Base-by-base conservation (phyloP, 1,140 invertebrate genomes). In the Procambarus clarkii region DNA sequence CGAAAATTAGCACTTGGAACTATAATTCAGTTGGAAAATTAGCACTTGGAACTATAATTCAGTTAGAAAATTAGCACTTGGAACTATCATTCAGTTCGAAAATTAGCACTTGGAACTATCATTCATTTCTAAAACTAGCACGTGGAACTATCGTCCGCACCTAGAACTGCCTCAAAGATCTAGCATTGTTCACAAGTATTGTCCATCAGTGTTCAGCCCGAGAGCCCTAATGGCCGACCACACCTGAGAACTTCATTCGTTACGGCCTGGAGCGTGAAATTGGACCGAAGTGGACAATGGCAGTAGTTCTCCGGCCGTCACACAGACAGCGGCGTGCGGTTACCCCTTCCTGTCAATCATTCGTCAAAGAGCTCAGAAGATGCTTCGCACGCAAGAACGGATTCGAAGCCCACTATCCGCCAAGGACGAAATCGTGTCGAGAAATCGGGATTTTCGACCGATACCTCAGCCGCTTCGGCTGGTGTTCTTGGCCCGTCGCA, bases 201-300 rank as follows among this genome's bases (percentile, higher is more conserved):
- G 4, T 13, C 54, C 54, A 58, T 4, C 54, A 58, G 4, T 58
- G 54, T 58, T 58, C 54, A 58, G 3, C 60, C 60, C n/a, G 11
- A 21, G 69, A 74, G 69, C n/a, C 69, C 7, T 24, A 74, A 24
- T 24, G 69, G 69, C 21, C 69, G n/a, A 74, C 21, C 69, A 74
- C 69, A 74, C 69, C 69, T 74, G 69, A 74, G 69, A 74, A 74
- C 69, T 34, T 34, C 69, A 74, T 74, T 74, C 69, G 69, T 74
- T 34, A 24, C 24, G 69, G 69, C 5, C 69, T 74, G n/a, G 69
- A 74, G n/a, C 69, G 69, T 74, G 69, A 74, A 74, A 74, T 74
- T 74, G 69, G 4, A n/a, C n/a, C 69, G 69, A 34, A 21, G n/a
- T 24, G 69, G n/a, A 74, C 69, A 74, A 74, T 74, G 69, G 60